Base-by-base conservation (phyloP, 2,888 invertebrate species). In the Temnothorax unifasciatus region DNA sequence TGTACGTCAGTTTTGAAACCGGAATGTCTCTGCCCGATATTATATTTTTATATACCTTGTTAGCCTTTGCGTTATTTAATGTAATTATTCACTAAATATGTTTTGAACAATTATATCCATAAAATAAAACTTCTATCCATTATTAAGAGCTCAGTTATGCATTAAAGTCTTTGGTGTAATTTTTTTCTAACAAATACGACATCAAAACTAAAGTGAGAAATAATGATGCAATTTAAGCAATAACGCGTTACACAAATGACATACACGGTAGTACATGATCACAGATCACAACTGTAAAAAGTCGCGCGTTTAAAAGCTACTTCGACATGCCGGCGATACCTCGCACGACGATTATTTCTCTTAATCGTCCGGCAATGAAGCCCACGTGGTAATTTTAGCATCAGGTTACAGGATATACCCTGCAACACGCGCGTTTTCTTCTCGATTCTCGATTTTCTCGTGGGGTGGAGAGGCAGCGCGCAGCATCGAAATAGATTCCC, bases 401-500 rank as follows among this genome's bases (percentile, higher is more conserved):
- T 79, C 77, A 34, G 21, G 57, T 79, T 71, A 71, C 79, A 59
- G 71, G 79, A 71, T 54, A 25, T 44, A 25, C 54, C 34, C 21
- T 11, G 50, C 68, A 54, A 21, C 29, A 15, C 29, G 69, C 29
- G 54, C 38, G 68, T 61, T 69, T 15, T 64, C 52, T 44, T 47
- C 73, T 63, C 71, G 82, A 85, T 87, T 84, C 88, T 83, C 75
- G 44, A 18, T 85, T n/a, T 71, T 61, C 86, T 68, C 52, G 34
- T 21, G 6, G 18, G 29, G 61, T 13, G 68, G 79, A 64, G 57
- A 79, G 44, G 29, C 41, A 38, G 29, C 15, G 47, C 57, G 47
- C 57, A 38, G 38, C 83, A 81, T 77, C 77, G 79, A 89, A 89
- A 87, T 75, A 83, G 85, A 87, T 87, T 83, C 76, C 83, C 85